Evolutionary conservation across 2,888 invertebrate genomes (phyloP).

Genomic region (Xestobium rufovillosum): DNA sequence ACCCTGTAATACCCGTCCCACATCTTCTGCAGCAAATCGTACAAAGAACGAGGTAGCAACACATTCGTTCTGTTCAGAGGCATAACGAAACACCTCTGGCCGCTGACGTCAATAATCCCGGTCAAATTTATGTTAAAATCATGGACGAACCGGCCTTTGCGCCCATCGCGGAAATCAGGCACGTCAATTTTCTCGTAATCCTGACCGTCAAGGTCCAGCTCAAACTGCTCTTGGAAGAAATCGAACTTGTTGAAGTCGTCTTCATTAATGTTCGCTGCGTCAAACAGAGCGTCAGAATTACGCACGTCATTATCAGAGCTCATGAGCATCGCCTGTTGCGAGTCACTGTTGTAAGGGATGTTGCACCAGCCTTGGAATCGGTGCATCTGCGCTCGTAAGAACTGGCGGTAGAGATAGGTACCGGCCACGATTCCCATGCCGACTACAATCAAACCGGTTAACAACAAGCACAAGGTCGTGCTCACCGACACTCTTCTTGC

Average conservation of each 20-base stretch:
- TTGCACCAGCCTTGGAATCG: constrained; percentile 63
- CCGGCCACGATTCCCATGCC: constrained; percentile 65
- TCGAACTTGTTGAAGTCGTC: constrained; percentile 25
- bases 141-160: constrained; percentile 80
- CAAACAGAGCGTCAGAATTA: constrained; percentile 31
- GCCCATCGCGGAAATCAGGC: constrained; percentile 73
- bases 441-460: constrained; percentile 63
- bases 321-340: constrained; percentile 5
- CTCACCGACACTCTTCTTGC: constrained; percentile 53
- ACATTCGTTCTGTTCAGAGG: constrained; percentile 72
- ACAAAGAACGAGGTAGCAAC: constrained; percentile 69
- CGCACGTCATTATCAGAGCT: constrained; percentile 9
- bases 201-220: constrained; percentile 65
- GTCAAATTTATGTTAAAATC: constrained; percentile 75
- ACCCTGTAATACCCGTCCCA: constrained; percentile 73
- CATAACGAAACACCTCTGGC: constrained; percentile 81
- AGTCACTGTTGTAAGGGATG: constrained; percentile 46
- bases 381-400: constrained; percentile 53
- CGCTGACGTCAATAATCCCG: constrained; percentile 43
- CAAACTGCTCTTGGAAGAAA: constrained; percentile 71
- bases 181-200: constrained; percentile 80
- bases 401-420: constrained; percentile 67
- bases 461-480: constrained; percentile 59
- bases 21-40: constrained; percentile 74
- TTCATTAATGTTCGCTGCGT: constrained; percentile 8